phyloP scores from a whole-genome alignment of 1,140 invertebrate species.

The Bicyclus anynana region DNA sequence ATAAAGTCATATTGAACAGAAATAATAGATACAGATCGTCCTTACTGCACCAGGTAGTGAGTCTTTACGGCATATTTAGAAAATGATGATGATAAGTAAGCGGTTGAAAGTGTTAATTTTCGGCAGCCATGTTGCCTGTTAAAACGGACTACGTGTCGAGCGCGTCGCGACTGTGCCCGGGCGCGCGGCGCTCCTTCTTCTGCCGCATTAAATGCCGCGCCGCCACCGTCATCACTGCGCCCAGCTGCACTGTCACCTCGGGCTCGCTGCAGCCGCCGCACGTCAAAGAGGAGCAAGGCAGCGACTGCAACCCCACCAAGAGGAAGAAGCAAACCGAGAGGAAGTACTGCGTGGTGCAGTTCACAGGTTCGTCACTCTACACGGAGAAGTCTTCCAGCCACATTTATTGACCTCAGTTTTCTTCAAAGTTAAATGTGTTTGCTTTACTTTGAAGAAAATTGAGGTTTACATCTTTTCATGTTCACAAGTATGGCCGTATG shows the following conservation, averaged over 20 bases:
- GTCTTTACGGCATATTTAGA: too few relatives aligned
- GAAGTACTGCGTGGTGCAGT: constrained; percentile 70
- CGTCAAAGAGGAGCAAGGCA: constrained; percentile 83
- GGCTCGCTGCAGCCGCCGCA: constrained; percentile 23
- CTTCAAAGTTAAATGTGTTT: too few relatives aligned
- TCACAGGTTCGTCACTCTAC: constrained; percentile 42
- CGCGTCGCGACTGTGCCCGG: constrained; percentile 87
- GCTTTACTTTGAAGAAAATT: too few relatives aligned
- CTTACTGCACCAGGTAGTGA: too few relatives aligned
- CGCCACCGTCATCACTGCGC: neutral
- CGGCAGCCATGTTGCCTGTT: constrained; percentile 91
- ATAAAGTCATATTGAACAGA: too few relatives aligned
- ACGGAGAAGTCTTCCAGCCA: neutral
- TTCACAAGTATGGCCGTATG: too few relatives aligned
- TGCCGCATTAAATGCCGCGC: constrained; percentile 93
- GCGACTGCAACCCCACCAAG: constrained; percentile 25
- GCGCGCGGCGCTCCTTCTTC: constrained; percentile 93
- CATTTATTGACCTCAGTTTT: neutral
- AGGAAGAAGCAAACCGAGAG: constrained; percentile 54
- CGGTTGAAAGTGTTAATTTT: constrained; percentile 5
- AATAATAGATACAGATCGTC: too few relatives aligned
- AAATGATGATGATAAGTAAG: neutral
- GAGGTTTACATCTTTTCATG: too few relatives aligned
- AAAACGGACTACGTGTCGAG: constrained; percentile 90
- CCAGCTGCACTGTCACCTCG: neutral